Conservation (phyloP, 1,140 invertebrate species). For the Babylonia areolata region DNA sequence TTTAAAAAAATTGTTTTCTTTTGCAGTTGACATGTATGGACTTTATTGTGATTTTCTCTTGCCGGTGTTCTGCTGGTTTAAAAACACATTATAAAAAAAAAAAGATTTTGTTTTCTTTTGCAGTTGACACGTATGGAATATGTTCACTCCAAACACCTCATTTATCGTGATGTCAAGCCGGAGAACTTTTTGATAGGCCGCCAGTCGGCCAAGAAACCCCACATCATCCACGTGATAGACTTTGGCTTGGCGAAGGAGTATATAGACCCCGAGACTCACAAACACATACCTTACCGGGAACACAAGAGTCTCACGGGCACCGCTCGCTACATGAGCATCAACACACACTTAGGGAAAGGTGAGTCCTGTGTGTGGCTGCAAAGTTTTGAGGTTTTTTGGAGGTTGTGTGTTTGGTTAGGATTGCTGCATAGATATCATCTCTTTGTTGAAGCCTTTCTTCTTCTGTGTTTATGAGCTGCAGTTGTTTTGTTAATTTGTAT, state of each 20-base stretch:
- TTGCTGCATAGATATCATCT: no score
- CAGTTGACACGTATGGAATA: slow-evolving; percentile 92
- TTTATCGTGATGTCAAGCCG: slow-evolving; percentile 99
- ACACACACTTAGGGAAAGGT: slow-evolving; percentile 99
- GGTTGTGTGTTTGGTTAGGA: no score
- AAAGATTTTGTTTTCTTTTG: slow-evolving; percentile 49
- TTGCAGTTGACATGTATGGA: slow-evolving; percentile 87
- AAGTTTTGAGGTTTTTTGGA: no score
- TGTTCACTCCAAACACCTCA: slow-evolving; percentile 99
- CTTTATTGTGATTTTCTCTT: slow-evolving; percentile 83
- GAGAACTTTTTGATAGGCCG: slow-evolving; percentile 99
- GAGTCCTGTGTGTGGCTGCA: slow-evolving; percentile 34
- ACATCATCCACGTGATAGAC: slow-evolving; percentile 99
- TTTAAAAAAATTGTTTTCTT: slow-evolving; percentile 38
- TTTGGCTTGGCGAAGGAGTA: slow-evolving; percentile 99
- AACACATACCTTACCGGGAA: slow-evolving; percentile 99
- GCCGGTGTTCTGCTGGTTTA: no score
- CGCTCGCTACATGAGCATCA: slow-evolving; percentile 99
- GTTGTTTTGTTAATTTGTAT: no score
- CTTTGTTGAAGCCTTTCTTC: no score
- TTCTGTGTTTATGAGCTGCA: no score
- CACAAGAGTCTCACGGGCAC: slow-evolving; percentile 98
- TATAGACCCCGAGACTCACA: slow-evolving; percentile 98
- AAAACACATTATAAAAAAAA: no score
- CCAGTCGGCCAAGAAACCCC: slow-evolving; percentile 97